A percentile compares a stretch with the other conserved stretches of the same genome.
Conservation (phyloP, 2,113 vertebrate genomes). For the Perca flavescens region DNA sequence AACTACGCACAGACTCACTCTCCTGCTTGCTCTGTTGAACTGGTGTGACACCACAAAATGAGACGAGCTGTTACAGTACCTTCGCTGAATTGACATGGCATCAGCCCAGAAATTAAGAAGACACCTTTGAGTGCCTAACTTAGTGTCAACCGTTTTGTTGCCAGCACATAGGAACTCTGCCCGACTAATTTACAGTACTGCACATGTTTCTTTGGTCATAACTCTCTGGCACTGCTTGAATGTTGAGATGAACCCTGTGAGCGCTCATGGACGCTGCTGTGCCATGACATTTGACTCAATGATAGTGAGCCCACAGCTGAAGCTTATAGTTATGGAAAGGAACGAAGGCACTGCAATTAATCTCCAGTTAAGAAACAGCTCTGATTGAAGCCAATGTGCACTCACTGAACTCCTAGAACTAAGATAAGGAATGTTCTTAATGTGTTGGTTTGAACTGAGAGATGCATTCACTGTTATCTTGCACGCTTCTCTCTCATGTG, state of each 20-base stretch:
- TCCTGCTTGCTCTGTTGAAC: slow-evolving; percentile 18
- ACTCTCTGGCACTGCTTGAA: slow-evolving; percentile 41
- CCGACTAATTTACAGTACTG: slow-evolving; percentile 53
- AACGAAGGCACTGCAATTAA: slow-evolving; percentile 56
- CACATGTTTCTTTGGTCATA: slow-evolving; percentile 41
- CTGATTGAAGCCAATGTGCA: slow-evolving; percentile 51
- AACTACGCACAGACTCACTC: background rate
- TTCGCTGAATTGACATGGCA: slow-evolving; percentile 56
- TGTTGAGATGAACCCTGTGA: slow-evolving; percentile 25
- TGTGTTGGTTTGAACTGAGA: slow-evolving; percentile 42
- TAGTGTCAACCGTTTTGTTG: slow-evolving; percentile 53
- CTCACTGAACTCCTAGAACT: slow-evolving; percentile 63
- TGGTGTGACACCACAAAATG: slow-evolving; percentile 41
- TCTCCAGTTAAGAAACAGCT: slow-evolving; percentile 52
- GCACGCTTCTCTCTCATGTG: slow-evolving; percentile 21
- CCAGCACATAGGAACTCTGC: slow-evolving; percentile 25
- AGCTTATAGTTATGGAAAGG: slow-evolving; percentile 63
- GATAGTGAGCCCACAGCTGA: slow-evolving; percentile 52
- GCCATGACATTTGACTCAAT: slow-evolving; percentile 28
- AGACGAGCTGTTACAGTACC: slow-evolving; percentile 58
- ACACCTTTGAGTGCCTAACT: slow-evolving; percentile 42
- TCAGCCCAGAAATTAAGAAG: slow-evolving; percentile 72
- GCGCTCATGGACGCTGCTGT: slow-evolving; percentile 1
- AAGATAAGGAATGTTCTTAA: slow-evolving; percentile 51
- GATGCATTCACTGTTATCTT: slow-evolving; percentile 57